phyloP scores from a whole-genome alignment of 1,140 invertebrate species.

The Drosophila punjabiensis region DNA sequence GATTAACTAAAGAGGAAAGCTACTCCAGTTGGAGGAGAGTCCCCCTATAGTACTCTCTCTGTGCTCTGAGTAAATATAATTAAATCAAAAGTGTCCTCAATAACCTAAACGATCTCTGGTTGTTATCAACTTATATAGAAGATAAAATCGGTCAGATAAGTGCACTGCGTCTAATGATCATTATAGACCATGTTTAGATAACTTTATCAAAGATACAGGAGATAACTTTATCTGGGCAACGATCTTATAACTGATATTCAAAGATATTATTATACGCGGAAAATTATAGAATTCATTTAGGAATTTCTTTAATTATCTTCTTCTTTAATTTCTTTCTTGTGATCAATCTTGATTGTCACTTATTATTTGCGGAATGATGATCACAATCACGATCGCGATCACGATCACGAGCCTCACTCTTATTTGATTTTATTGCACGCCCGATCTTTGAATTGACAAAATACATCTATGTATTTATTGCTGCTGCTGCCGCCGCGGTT shows the following conservation, averaged over 20 bases:
- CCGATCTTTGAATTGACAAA: conserved; percentile 59
- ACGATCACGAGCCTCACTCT: conserved; percentile 43
- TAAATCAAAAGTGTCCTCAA: conserved; percentile 18
- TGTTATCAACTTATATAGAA: conserved; percentile 15
- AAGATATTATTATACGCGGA: too few species aligned
- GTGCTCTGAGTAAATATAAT: neutral
- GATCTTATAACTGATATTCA: conserved; percentile 1
- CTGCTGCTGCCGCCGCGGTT: conserved; percentile 13
- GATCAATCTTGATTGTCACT: conserved; percentile 26
- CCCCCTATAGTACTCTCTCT: neutral
- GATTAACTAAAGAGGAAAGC: conserved; percentile 23
- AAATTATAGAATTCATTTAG: neutral
- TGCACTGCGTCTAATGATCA: conserved; percentile 35
- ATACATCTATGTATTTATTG: conserved; percentile 67
- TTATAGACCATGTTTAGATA: conserved; percentile 33
- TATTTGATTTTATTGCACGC: conserved; percentile 41
- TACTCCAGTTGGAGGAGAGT: neutral
- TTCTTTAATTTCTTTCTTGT: too few species aligned
- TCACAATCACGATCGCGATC: conserved; percentile 43
- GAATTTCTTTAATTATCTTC: neutral
- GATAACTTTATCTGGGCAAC: conserved; percentile 9
- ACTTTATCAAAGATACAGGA: conserved; percentile 19
- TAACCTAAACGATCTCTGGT: conserved; percentile 1
- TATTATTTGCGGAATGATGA: conserved; percentile 7
- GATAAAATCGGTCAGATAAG: conserved; percentile 20